phyloP scores from a whole-genome alignment of 2,797 vertebrate genomes.

The Chrosomus eos region DNA sequence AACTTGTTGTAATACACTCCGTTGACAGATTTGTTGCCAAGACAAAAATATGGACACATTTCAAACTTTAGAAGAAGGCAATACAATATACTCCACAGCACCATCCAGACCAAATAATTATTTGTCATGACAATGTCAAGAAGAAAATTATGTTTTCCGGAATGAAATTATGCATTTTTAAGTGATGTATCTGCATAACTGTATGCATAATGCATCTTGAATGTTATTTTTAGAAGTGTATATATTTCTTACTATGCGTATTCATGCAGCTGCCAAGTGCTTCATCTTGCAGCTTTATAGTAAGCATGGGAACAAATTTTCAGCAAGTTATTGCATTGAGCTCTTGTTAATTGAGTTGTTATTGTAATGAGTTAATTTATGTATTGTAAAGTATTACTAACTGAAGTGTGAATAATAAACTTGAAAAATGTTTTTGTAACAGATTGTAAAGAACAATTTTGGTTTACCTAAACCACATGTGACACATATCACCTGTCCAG shows the following conservation, averaged over 20 bases:
- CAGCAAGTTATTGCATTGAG: background rate
- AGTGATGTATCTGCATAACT: background rate
- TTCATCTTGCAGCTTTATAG: background rate
- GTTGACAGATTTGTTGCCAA: background rate
- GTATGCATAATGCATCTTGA: background rate
- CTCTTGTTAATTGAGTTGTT: background rate
- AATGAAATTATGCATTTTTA: background rate
- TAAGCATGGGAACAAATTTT: background rate
- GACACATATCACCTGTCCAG: slow-evolving; percentile 15
- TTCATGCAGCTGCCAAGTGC: background rate
- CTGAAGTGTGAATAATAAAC: slow-evolving; percentile 16
- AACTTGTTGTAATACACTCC: background rate
- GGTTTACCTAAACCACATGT: background rate
- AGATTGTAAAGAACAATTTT: background rate
- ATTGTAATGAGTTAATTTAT: background rate
- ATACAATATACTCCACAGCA: background rate
- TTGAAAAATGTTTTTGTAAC: slow-evolving; percentile 6
- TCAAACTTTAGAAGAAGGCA: background rate
- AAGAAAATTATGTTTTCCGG: background rate
- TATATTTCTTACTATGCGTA: background rate
- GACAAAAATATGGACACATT: background rate
- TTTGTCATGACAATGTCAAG: background rate
- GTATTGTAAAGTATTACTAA: slow-evolving; percentile 12
- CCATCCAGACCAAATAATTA: background rate
- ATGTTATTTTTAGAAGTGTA: background rate